Percentiles rank a stretch among this genome's conserved stretches.
phyloP scores from a whole-genome alignment of 2,113 vertebrate species.

The Rhegmatorhina hoffmannsi region DNA sequence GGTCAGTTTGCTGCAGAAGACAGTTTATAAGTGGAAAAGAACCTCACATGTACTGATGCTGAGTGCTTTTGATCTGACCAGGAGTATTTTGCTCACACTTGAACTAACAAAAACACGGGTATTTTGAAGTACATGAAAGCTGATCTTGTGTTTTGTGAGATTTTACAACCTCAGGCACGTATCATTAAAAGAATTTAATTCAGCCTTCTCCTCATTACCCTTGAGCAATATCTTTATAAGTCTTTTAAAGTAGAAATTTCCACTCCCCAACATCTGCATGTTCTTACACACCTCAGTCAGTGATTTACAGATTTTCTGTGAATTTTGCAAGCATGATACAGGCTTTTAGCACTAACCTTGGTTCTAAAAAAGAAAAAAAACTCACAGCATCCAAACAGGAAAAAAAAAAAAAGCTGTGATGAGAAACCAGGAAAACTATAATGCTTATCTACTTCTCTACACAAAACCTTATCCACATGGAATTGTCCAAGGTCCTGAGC shows the following conservation, averaged over 20 bases:
- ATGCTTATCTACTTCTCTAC: not conserved
- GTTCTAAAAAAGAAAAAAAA: not conserved
- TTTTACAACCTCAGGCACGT: not conserved
- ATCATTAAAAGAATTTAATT: not conserved
- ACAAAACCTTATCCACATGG: not conserved
- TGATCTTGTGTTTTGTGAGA: not conserved
- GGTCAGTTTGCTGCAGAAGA: slow-evolving; percentile 43
- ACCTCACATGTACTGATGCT: not conserved
- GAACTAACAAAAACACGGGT: not conserved
- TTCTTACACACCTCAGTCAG: not conserved
- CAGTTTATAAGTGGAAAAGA: slow-evolving; percentile 15
- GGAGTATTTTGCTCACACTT: not conserved
- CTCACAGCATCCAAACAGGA: not conserved
- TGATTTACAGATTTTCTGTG: not conserved
- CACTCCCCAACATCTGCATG: not conserved
- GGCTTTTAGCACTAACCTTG: not conserved
- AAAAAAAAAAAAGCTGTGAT: not conserved
- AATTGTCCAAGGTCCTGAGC: not conserved
- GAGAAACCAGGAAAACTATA: not conserved
- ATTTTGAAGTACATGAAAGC: not conserved
- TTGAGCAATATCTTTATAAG: not conserved
- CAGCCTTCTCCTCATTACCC: not conserved
- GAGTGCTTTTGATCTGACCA: not conserved
- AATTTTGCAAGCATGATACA: not conserved
- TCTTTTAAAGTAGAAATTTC: not conserved